phyloP scores from a whole-genome alignment of 92 coral and sea anemone species.

The Muricea muricata region DNA sequence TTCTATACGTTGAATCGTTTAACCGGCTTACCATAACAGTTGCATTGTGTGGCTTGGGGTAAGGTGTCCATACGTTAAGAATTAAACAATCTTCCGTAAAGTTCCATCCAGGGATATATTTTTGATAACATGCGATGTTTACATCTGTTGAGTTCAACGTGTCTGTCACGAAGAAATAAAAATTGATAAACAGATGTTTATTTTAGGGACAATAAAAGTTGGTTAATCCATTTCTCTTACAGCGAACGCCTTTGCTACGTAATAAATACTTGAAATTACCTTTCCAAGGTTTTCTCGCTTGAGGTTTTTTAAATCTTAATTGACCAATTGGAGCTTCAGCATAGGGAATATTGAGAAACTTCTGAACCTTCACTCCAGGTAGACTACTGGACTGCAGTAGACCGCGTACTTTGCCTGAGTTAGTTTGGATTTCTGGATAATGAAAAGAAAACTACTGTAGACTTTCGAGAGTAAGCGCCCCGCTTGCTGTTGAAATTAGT shows the following conservation, averaged over 20 bases:
- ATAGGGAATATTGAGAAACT: slow-evolving; percentile 1
- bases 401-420: not conserved
- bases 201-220: no score
- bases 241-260: not conserved
- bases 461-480: not conserved
- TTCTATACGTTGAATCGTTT: not conserved
- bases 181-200: not conserved
- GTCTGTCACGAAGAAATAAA: not conserved
- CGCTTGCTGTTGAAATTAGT: not conserved
- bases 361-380: not conserved
- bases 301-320: slow-evolving; percentile 13
- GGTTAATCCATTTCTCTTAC: no score
- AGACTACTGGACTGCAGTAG: not conserved
- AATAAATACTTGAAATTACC: not conserved
- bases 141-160: not conserved
- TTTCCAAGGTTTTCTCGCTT: slow-evolving; percentile 3
- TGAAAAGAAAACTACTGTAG: not conserved
- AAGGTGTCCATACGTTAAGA: slow-evolving; percentile 20
- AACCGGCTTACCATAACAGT: not conserved
- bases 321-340: slow-evolving; percentile 19
- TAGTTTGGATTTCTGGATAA: not conserved
- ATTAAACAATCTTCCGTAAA: slow-evolving; percentile 29
- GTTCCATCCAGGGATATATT: not conserved
- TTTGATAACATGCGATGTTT: not conserved
- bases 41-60: not conserved